A percentile compares a stretch with the other conserved stretches of the same genome.
These are phyloP conservation scores for Trinectes maculatus DNA, from an alignment of 2,113 vertebrate species.

Conservation along the genomic window DNA sequence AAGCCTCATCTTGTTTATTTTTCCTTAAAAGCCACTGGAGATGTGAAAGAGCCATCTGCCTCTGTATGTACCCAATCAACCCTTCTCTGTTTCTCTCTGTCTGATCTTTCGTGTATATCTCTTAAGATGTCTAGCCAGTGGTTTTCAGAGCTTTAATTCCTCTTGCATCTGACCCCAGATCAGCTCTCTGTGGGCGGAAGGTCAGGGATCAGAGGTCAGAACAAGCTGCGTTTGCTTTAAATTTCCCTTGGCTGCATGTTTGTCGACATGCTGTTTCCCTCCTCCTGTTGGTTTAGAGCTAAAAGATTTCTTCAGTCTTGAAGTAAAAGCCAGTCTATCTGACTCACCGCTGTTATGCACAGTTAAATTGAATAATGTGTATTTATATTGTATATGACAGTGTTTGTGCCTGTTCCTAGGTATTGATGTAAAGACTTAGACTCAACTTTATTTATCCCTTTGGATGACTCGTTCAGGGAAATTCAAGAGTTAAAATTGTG, in stretches of 20 bases:
- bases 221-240: slow-evolving; percentile 13
- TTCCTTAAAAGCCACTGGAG: background rate
- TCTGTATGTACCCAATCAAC: background rate
- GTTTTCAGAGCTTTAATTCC: background rate
- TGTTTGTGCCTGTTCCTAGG: slow-evolving; percentile 6
- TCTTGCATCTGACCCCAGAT: background rate
- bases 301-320: slow-evolving; percentile 15
- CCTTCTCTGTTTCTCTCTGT: background rate
- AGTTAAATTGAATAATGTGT: background rate
- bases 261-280: slow-evolving; percentile 7
- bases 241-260: background rate
- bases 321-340: slow-evolving; percentile 10
- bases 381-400: slow-evolving; percentile 7
- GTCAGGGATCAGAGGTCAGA: slow-evolving; percentile 3
- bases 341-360: slow-evolving; percentile 4
- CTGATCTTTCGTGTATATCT: background rate
- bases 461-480: no score
- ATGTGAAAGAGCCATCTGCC: background rate
- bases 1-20: background rate
- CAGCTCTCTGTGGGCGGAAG: background rate
- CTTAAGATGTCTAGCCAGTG: background rate
- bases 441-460: no score
- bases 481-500: no score
- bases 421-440: slow-evolving; percentile 14
- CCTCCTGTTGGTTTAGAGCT: slow-evolving; percentile 12